These are phyloP conservation scores for Virgularia gustaviana DNA, from an alignment of 92 coral and sea anemone genomes.

Conservation along the genomic window DNA sequence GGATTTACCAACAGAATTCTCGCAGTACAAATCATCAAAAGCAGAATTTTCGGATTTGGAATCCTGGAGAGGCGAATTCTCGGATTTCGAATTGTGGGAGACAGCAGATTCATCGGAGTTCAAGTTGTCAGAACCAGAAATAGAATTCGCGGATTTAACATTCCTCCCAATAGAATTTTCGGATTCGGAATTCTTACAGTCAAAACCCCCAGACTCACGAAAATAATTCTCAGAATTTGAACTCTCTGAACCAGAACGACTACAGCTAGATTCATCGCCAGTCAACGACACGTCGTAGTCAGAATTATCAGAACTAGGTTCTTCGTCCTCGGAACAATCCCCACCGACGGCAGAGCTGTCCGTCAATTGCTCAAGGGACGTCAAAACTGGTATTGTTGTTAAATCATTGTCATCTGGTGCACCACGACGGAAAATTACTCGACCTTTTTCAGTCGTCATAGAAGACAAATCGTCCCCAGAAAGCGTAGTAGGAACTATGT, in stretches of 20 bases:
- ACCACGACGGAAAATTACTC: neutral
- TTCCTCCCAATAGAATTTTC: neutral
- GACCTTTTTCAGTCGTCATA: neutral
- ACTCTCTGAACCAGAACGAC: neutral
- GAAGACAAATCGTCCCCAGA: neutral
- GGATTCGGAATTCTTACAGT: neutral
- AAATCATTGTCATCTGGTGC: neutral
- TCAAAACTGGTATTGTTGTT: neutral
- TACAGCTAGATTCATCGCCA: neutral
- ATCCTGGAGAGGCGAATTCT: too few relatives aligned
- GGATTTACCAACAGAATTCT: neutral
- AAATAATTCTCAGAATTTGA: conserved; percentile 12
- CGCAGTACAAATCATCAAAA: neutral
- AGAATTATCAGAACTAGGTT: neutral
- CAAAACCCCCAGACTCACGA: conserved; percentile 1
- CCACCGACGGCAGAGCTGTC: neutral
- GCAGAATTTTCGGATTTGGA: neutral
- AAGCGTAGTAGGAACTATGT: neutral
- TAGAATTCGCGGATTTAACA: neutral
- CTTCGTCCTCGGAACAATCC: too few relatives aligned
- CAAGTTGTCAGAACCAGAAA: too few relatives aligned
- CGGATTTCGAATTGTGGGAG: too few relatives aligned
- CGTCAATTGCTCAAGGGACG: too few relatives aligned
- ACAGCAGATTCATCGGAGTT: too few relatives aligned
- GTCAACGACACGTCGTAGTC: neutral